Evolutionary conservation across 2,113 vertebrate genomes (phyloP), one percentile per base, ranked within the genome.

Genomic region (Puma concolor): DNA sequence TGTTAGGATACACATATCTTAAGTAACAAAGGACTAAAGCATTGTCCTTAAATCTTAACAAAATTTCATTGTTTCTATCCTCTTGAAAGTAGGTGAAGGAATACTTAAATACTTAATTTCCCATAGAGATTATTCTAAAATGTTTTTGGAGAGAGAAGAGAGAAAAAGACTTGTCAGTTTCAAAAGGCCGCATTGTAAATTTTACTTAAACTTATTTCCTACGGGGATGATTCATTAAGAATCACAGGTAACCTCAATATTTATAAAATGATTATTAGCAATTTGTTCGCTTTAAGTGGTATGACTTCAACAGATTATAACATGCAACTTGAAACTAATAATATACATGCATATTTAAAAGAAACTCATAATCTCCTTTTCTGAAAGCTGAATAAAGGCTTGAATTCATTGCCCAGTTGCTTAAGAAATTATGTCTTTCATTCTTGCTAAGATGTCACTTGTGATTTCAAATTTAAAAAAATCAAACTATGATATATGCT

Each of bases 11-110:
- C 57, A 87, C 44, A 90, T 92, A 95, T 95, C 94, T 97, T 97
- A 98, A 98, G 92, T 98, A 98, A 98, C 92, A 98, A 86, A 97
- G 74, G 64, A 77, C 79, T 94, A 98, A 96, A 87, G 83, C 63
- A 97, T 41, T 96, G 93, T 84, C 88, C 69, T 96, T 98, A 95
- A 96, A 79, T 96, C 85, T 94, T 94, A 95, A 94, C 27, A 96
- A 98, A 93, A 97, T 89, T 95, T 92, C 52, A 88, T 88, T 96
- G 90, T 86, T 98, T 98, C 96, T 97, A 95, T 96, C 94, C 85
- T 97, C 88, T 96, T 93, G 64, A 95, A 95, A 77, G 23, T 69
- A 92, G 29, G 66, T 66, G 10, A 96, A 96, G 36, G 97, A 94
- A 95, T 77, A 90, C 33, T 89, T 91, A 60, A 1, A 50, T 23